These are phyloP conservation scores for Sebastes minor DNA, from an alignment of 2,797 vertebrate species.

Conservation along the genomic window DNA sequence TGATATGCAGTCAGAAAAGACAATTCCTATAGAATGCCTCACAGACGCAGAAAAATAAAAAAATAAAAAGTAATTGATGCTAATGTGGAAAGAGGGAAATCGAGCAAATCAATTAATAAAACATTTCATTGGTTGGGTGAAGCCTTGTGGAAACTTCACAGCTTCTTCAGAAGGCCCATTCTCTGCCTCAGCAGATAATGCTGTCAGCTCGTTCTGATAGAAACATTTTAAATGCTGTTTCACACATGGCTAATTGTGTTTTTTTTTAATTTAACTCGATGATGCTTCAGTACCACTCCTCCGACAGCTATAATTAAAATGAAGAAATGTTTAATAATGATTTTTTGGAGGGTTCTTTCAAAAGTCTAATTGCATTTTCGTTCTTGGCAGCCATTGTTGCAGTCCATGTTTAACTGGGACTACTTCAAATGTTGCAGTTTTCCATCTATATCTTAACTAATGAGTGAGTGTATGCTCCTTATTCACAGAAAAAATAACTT, in stretches of 20 bases:
- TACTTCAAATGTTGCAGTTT: background rate
- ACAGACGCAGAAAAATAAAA: conserved; percentile 40
- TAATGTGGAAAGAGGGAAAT: conserved; percentile 49
- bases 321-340: background rate
- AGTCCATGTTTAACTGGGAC: background rate
- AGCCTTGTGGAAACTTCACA: conserved; percentile 68
- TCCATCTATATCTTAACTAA: background rate
- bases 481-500: background rate
- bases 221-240: conserved; percentile 64
- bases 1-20: conserved; percentile 32
- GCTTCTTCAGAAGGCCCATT: conserved; percentile 49
- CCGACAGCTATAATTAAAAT: conserved; percentile 56
- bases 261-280: conserved; percentile 42
- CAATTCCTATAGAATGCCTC: conserved; percentile 44
- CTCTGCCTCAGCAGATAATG: conserved; percentile 57
- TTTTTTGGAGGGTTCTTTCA: conserved; percentile 12
- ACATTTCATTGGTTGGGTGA: conserved; percentile 52
- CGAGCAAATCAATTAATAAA: conserved; percentile 69
- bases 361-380: conserved; percentile 14
- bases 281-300: conserved; percentile 32
- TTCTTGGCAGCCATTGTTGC: background rate
- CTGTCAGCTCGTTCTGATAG: conserved; percentile 46
- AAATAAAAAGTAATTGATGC: conserved; percentile 58
- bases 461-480: background rate
- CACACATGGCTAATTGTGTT: conserved; percentile 63